phyloP scores from a whole-genome alignment of 2,797 vertebrate species.

The Neostethus bicornis region DNA sequence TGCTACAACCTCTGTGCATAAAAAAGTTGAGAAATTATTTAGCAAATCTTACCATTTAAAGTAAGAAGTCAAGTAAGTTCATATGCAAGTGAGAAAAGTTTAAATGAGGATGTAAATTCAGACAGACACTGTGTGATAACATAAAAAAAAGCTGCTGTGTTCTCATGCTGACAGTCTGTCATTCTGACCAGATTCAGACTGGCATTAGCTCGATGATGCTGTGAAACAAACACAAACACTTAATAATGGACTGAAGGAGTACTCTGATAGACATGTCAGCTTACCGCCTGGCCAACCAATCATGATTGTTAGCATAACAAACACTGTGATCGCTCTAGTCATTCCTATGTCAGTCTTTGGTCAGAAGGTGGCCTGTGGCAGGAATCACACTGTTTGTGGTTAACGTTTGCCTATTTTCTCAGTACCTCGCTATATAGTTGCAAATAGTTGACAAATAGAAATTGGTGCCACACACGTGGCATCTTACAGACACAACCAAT shows the following conservation, averaged over 20 bases:
- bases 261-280: neutral
- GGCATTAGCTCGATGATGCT: conserved; percentile 27
- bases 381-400: too few relatives aligned
- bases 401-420: too few relatives aligned
- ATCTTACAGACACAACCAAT: conserved; percentile 18
- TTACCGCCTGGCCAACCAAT: too few relatives aligned
- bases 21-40: neutral
- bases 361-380: too few relatives aligned
- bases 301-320: too few relatives aligned
- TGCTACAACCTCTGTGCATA: neutral
- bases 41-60: neutral
- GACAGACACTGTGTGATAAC: conserved; percentile 25
- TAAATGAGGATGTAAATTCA: conserved; percentile 37
- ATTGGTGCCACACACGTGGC: too few relatives aligned
- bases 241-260: too few relatives aligned
- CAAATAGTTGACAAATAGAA: too few relatives aligned
- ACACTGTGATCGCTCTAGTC: too few relatives aligned
- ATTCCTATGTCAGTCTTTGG: too few relatives aligned
- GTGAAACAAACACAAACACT: conserved; percentile 18
- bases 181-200: conserved; percentile 23
- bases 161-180: conserved; percentile 11
- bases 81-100: conserved; percentile 1
- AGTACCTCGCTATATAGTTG: too few relatives aligned
- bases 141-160: conserved; percentile 1
- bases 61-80: neutral